Evolutionary conservation across 2,113 vertebrate species (phyloP).

Genomic region (Channa argus): DNA sequence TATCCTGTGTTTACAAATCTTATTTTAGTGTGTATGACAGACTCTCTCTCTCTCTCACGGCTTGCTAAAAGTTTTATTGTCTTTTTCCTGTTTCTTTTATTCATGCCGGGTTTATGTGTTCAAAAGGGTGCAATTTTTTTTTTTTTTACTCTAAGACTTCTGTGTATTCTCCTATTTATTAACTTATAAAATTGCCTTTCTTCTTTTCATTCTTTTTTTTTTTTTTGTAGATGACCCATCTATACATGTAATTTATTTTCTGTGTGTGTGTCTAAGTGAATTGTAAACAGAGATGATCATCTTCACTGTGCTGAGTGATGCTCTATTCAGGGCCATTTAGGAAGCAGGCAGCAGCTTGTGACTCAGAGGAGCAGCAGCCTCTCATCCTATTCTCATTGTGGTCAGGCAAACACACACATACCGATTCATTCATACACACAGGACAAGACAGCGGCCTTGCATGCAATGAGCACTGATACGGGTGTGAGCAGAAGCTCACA

Average conservation of each 20-base stretch:
- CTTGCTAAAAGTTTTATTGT: background rate
- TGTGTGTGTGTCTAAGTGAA: constrained; percentile 3
- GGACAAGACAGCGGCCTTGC: background rate
- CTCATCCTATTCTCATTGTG: constrained; percentile 58
- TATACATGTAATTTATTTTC: constrained; percentile 2
- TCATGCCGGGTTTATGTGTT: background rate
- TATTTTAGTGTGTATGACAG: background rate
- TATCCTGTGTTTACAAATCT: background rate
- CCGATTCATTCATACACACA: background rate
- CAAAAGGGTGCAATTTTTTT: background rate
- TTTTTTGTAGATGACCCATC: background rate
- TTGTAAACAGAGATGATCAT: constrained; percentile 27
- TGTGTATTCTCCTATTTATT: background rate
- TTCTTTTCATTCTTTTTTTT: constrained; percentile 13
- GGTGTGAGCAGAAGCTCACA: constrained; percentile 18
- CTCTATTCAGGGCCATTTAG: constrained; percentile 47
- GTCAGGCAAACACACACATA: constrained; percentile 3
- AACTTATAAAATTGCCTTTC: constrained; percentile 13
- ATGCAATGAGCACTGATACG: background rate
- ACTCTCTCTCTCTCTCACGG: background rate
- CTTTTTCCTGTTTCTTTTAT: background rate
- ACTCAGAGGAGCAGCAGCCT: constrained; percentile 54
- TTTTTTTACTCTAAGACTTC: background rate
- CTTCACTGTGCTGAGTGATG: constrained; percentile 11
- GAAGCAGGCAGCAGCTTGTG: constrained; percentile 43